These are phyloP conservation scores for Stegophylla sp. DNA, from an alignment of 2,888 invertebrate genomes.

Conservation along the genomic window DNA sequence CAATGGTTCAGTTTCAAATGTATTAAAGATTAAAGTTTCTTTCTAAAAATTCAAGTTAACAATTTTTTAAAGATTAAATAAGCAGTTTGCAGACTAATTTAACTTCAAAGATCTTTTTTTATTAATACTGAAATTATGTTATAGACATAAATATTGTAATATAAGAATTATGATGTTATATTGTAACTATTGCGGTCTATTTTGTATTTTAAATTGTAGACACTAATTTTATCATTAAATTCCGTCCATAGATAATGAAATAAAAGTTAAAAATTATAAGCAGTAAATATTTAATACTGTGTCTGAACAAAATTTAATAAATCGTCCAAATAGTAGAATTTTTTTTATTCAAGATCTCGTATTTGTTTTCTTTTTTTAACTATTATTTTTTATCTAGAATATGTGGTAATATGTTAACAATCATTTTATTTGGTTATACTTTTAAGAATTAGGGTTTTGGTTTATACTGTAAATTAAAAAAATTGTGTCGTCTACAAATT, in stretches of 20 bases:
- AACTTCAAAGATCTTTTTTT: not conserved
- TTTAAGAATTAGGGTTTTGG: slow-evolving; percentile 33
- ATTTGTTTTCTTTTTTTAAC: slow-evolving; percentile 16
- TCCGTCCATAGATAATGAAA: slow-evolving; percentile 53
- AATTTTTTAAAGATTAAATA: not conserved
- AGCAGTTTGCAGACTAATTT: not conserved
- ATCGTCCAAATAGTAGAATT: slow-evolving; percentile 30
- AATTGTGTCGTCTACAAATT: slow-evolving; percentile 44
- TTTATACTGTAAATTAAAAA: slow-evolving; percentile 36
- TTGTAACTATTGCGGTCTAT: slow-evolving; percentile 5
- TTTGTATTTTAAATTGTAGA: slow-evolving; percentile 19
- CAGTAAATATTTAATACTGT: not conserved
- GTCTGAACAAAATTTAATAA: slow-evolving; percentile 36
- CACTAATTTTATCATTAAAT: slow-evolving; percentile 20
- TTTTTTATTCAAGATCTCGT: slow-evolving; percentile 36
- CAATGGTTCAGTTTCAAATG: slow-evolving; percentile 16
- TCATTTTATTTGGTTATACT: slow-evolving; percentile 34
- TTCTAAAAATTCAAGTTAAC: not conserved
- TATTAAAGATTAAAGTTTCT: not conserved
- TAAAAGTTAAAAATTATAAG: slow-evolving; percentile 11
- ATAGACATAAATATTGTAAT: not conserved
- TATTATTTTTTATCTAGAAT: slow-evolving; percentile 28
- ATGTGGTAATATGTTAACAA: slow-evolving; percentile 9
- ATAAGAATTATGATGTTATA: not conserved
- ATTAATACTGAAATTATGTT: not conserved